Evolutionary conservation across 2,888 invertebrate genomes (phyloP).

Genomic region (Cryptus viduatorius): DNA sequence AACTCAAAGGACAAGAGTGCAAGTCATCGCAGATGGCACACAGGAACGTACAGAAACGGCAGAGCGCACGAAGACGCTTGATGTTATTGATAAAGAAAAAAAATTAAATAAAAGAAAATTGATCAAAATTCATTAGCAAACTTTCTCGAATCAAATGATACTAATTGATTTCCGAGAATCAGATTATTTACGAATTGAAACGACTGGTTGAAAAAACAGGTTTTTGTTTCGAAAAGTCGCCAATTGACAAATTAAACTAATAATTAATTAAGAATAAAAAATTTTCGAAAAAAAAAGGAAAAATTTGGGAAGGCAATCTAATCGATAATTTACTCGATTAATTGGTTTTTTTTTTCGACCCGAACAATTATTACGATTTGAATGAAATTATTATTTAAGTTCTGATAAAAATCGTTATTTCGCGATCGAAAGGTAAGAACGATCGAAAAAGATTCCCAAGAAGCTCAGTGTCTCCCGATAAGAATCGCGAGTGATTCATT

Average conservation of each 20-base stretch:
- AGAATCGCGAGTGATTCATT: constrained; percentile 52
- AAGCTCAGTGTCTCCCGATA: constrained; percentile 29
- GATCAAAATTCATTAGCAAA: not conserved
- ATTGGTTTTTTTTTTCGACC: not conserved
- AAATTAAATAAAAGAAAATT: not conserved
- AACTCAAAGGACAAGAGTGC: constrained; percentile 50
- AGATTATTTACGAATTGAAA: not conserved
- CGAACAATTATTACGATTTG: not conserved
- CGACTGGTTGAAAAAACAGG: not conserved
- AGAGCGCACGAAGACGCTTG: not conserved
- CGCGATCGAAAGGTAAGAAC: not conserved
- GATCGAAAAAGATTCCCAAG: not conserved
- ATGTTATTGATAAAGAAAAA: not conserved
- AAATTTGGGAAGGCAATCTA: no score
- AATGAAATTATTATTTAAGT: not conserved
- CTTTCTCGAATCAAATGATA: not conserved
- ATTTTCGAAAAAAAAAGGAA: no score
- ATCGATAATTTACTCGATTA: no score
- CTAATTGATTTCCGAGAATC: not conserved
- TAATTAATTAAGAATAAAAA: not conserved
- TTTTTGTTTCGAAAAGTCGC: not conserved
- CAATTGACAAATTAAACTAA: not conserved
- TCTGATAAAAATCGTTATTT: not conserved
- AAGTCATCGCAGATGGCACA: constrained; percentile 43
- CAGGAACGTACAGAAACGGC: not conserved